Evolutionary conservation across 2,888 invertebrate species (phyloP), one percentile per base, ranked within the genome.

Genomic region (Zygaena filipendulae): DNA sequence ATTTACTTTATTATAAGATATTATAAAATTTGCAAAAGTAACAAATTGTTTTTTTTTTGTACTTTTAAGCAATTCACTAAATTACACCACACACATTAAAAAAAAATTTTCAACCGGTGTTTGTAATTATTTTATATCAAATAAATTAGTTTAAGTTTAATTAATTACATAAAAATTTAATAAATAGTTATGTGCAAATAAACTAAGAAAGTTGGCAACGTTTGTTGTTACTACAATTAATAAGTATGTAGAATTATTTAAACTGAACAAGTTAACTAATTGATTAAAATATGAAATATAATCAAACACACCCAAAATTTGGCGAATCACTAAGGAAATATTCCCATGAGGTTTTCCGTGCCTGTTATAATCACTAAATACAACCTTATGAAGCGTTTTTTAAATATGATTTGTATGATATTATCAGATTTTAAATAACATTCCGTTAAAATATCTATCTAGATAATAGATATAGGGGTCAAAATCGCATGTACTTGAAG

Each of bases 11-110:
- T 83, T n/a, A n/a, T n/a, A n/a, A n/a, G n/a, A n/a, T n/a, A n/a
- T 75, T 72, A 85, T 85, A 85, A 84, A 85, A 85, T 85, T 85
- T 85, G 83, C 84, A 85, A 84, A 85, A 85, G 84, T 85, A 85
- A 85, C 84, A 82, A 84, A 84, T 82, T 70, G 82, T 79, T 74
- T 75, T 64, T 74, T 77, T 64, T 81, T 85, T 85, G 85, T 85
- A 85, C 85, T 85, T 84, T 75, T 80, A 84, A 84, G 84, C 84
- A 84, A 83, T 85, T 84, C 82, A 72, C 81, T 81, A 81, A 75
- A 75, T 77, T 72, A 79, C 79, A 72, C 72, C 64, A 63, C 63
- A 68, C 59, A 67, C 71, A 71, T 67, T 59, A 75, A 75, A 67
- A 66, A 61, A 61, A 58, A 60, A 67, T 62, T 63, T 59, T 49